These are phyloP conservation scores for Pogona vitticeps DNA, from an alignment of 2,113 vertebrate species.

Conservation along the genomic window DNA sequence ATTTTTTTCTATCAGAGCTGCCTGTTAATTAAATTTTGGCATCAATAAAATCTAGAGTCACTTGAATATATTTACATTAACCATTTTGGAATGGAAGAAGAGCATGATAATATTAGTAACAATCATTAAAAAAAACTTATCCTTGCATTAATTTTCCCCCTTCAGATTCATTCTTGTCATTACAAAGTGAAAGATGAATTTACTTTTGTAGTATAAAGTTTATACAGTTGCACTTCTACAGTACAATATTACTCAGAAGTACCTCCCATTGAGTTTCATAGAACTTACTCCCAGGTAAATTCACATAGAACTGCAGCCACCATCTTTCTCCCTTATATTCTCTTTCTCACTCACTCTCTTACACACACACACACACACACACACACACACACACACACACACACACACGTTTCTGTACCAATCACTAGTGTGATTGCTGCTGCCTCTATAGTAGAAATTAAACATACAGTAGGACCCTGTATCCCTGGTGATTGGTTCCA, in stretches of 20 bases:
- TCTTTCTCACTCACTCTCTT: no score
- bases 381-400: no score
- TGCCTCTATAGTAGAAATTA: no score
- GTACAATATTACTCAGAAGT: neutral
- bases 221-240: neutral
- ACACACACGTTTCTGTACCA: no score
- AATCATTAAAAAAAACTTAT: neutral
- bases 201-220: neutral
- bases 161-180: neutral
- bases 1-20: neutral
- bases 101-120: neutral
- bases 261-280: no score
- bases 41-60: neutral
- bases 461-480: no score
- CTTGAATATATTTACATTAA: neutral
- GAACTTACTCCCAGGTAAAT: no score
- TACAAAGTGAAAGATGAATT: neutral
- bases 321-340: no score
- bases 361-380: no score
- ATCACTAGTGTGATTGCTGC: no score
- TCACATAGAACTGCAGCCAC: no score
- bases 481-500: no score
- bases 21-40: neutral
- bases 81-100: neutral
- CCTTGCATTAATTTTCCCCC: neutral